Base-by-base conservation (phyloP, 2,797 vertebrate genomes). In the Poeciliopsis turneri region DNA sequence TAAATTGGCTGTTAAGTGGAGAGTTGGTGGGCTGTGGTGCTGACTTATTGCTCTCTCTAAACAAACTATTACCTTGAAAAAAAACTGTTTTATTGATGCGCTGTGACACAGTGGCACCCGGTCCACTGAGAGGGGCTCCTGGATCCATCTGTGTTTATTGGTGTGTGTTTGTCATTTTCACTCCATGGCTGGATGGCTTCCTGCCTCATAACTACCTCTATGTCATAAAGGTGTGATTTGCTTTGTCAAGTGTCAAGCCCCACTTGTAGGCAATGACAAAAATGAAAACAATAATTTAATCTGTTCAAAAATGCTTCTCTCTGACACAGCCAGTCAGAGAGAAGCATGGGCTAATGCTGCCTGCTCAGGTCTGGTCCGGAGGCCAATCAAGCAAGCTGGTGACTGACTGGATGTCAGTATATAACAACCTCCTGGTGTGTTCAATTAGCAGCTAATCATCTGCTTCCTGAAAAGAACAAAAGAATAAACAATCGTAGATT, bases 1-100 rank as follows among this genome's bases (percentile, higher is more conserved):
- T 73, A 83, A 77, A 87, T 47, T 74, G 74, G 53, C 75, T 80
- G 75, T 83, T 85, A 86, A 87, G 85, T 36, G 47, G 47, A 84
- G 83, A 68, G 73, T 16, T 39, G 57, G 59, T 55, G 1, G 47
- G 73, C 68, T 10, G 0, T 33, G 51, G 45, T 70, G 49, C 33
- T 81, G 74, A 79, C 74, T 90, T 75, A 80, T 79, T 46, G 72
- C 74, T 64, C 53, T 82, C 81, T 33, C 55, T 13, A 15, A 57
- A 28, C n/a, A 57, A 57, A 57, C n/a, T 13, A 28, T 15, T 57
- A 15, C 55, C 55, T 57, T 57, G 55, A 5, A 5, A 12, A 57
- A 12, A 57, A 13, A 76, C 12, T 13, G 2, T 36, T 76, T 79
- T 82, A 82, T 82, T 83, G 85, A 86, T 81, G 85, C 69, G n/a